phyloP scores from a whole-genome alignment of 2,797 vertebrate genomes.

The Smutsia temminckii region DNA sequence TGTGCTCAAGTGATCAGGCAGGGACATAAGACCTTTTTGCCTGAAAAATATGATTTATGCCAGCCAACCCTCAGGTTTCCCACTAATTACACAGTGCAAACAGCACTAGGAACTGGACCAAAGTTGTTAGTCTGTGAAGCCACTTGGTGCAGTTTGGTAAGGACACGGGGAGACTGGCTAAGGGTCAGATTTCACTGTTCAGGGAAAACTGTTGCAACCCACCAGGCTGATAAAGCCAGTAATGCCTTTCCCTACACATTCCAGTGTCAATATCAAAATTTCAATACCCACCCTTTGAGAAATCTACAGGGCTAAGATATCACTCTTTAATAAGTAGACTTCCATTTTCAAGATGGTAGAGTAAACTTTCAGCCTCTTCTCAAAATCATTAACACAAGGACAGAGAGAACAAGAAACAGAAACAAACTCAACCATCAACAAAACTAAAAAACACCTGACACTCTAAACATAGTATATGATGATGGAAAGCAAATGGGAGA shows the following conservation, averaged over 20 bases:
- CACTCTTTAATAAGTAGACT: neutral
- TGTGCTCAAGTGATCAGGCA: neutral
- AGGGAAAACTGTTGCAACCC: neutral
- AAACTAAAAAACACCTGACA: neutral
- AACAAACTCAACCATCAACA: neutral
- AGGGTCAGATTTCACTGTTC: neutral
- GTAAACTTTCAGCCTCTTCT: neutral
- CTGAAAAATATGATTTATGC: neutral
- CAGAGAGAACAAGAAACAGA: neutral
- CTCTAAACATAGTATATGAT: neutral
- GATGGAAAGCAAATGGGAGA: neutral
- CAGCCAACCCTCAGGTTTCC: neutral
- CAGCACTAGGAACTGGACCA: neutral
- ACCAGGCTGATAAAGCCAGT: neutral
- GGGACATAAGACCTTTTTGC: neutral
- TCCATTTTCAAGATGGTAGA: neutral
- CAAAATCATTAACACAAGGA: neutral
- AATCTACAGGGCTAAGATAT: neutral
- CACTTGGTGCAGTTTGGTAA: conserved; percentile 1
- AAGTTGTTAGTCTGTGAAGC: neutral
- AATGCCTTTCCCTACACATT: neutral
- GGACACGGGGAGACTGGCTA: conserved; percentile 3
- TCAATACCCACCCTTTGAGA: neutral
- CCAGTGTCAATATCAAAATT: neutral
- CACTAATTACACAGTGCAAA: neutral